phyloP scores from a whole-genome alignment of 2,888 invertebrate species.

The Marasmarcha lunaedactyla region DNA sequence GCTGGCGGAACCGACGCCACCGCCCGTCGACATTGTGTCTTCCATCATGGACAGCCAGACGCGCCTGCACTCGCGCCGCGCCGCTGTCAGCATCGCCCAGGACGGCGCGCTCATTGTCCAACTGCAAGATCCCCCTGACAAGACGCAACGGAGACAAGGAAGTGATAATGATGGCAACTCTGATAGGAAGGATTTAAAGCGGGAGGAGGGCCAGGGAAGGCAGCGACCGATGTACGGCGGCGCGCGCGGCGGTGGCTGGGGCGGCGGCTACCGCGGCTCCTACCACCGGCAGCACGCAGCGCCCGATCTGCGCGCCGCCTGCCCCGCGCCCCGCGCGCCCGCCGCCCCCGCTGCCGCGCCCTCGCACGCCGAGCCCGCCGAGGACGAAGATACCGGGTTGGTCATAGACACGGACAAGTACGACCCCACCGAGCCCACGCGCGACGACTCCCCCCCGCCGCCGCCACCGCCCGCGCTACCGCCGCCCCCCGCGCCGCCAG shows the following conservation, averaged over 20 bases:
- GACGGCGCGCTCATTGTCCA: constrained; percentile 23
- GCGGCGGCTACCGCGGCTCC: constrained; percentile 25
- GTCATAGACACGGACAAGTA: constrained; percentile 72
- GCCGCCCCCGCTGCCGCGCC: constrained; percentile 60
- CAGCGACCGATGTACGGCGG: neutral
- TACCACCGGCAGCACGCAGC: constrained; percentile 11
- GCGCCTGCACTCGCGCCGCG: neutral
- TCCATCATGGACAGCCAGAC: neutral
- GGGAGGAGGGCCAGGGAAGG: neutral
- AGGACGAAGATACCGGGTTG: constrained; percentile 44
- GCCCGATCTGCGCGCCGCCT: constrained; percentile 45
- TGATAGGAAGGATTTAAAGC: constrained; percentile 14
- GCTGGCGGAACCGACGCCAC: constrained; percentile 3
- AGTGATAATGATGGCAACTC: too few relatives aligned
- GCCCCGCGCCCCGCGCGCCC: constrained; percentile 32
- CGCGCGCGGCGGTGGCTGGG: constrained; percentile 12
- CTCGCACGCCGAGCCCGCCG: constrained; percentile 49
- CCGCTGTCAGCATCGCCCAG: constrained; percentile 18
- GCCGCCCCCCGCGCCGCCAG: constrained; percentile 9
- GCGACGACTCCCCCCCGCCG: constrained; percentile 34
- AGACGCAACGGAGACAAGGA: constrained; percentile 21
- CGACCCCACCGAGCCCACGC: constrained; percentile 67
- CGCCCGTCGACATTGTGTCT: constrained; percentile 6
- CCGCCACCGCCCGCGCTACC: constrained; percentile 7
- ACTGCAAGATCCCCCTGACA: constrained; percentile 30